A percentile compares a stretch with the other conserved stretches of the same genome.
These are phyloP conservation scores for Poeciliopsis paucimaculata DNA, from an alignment of 2,797 vertebrate genomes.

Conservation along the genomic window DNA sequence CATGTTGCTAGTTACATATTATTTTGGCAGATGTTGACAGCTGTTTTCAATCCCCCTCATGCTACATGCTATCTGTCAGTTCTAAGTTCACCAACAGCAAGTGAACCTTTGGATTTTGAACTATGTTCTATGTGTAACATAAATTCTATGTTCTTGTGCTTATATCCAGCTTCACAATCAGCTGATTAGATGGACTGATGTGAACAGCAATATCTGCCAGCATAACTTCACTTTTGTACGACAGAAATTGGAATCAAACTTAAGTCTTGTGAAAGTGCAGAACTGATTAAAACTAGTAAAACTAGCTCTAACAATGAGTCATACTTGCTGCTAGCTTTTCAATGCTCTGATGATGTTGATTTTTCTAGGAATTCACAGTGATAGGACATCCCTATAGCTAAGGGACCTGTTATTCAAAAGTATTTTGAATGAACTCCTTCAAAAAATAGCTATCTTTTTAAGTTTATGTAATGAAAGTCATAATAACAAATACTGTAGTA, in stretches of 20 bases:
- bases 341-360: not conserved
- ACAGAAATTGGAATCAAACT: not conserved
- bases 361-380: not conserved
- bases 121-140: not conserved
- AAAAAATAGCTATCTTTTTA: not conserved
- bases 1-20: not conserved
- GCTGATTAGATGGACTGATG: not conserved
- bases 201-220: not conserved
- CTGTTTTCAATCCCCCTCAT: not conserved
- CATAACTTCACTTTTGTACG: not conserved
- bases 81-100: not conserved
- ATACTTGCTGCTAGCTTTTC: not conserved
- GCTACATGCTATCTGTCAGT: not conserved
- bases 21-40: not conserved
- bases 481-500: not conserved
- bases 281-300: not conserved
- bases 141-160: not conserved
- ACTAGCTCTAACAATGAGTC: not conserved
- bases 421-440: too few species aligned
- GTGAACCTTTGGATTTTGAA: not conserved
- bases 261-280: not conserved
- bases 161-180: not conserved
- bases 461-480: not conserved
- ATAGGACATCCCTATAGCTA: not conserved
- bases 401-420: not conserved